Base-by-base conservation (phyloP, 2,888 invertebrate species). In the Abscondita cerata region DNA sequence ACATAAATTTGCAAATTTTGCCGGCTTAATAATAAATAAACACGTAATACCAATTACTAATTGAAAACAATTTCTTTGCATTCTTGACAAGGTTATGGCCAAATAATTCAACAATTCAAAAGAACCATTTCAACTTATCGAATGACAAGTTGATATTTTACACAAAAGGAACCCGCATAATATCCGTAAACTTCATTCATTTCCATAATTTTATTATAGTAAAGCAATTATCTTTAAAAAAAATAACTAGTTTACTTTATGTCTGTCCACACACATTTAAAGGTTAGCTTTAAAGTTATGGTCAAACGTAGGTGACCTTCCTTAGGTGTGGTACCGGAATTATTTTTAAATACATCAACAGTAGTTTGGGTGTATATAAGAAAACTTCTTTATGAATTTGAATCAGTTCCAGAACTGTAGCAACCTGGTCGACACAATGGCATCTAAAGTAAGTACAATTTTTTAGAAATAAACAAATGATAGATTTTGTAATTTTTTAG, bases 191-290 rank as follows among this genome's bases (percentile, higher is more conserved):
- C 4, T 25, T 6, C 4, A 25, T 25, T 4, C 25, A 25, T 25
- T 25, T 4, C 25, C 25, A 25, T 25, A 25, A 25, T 25, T 25
- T 25, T 25, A 25, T 25, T 25, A 25, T 25, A 25, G 25, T 25
- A 25, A 25, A 25, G 25, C 25, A 25, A 25, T 25, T 25, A 25
- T 4, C 2, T 25, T 12, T 16, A 41, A 41, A 15, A n/a, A 41
- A 33, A 16, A 57, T 33, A 57, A 41, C 55, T 55, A 52, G 52
- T 51, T 54, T 57, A 55, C 48, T 59, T 62, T 62, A 31, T 46
- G 19, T 18, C 53, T 47, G 47, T 57, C 61, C 78, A 15, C 83
- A 80, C 71, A 81, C 82, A 5, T 79, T 68, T 1, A 52, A 61
- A 61, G 61, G 61, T 61, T 56, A 61, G 25, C 8, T 51, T 16